These are phyloP conservation scores for Drosophila obscura DNA, from an alignment of 1,140 invertebrate genomes.

Conservation along the genomic window DNA sequence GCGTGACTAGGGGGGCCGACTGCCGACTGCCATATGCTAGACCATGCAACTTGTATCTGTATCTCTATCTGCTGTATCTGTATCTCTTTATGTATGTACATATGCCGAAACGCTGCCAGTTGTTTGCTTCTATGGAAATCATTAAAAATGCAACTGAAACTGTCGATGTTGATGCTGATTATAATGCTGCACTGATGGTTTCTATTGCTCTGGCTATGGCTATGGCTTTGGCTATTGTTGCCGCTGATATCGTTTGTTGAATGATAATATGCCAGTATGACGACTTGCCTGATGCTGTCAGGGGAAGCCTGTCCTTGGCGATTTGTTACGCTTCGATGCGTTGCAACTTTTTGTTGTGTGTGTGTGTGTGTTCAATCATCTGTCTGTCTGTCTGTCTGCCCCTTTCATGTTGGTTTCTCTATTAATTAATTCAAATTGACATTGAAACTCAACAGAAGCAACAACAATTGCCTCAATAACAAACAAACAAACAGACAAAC, in stretches of 20 bases:
- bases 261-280: conserved; percentile 60
- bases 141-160: conserved; percentile 68
- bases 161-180: conserved; percentile 38
- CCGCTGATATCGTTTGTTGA: conserved; percentile 63
- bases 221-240: conserved; percentile 22
- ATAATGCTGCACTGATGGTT: conserved; percentile 18
- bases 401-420: conserved; percentile 56
- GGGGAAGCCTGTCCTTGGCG: conserved; percentile 18
- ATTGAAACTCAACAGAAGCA: conserved; percentile 63
- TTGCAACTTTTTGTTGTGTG: conserved; percentile 13
- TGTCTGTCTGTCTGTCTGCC: conserved; percentile 10
- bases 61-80: conserved; percentile 3
- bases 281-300: conserved; percentile 7
- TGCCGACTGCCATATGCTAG: conserved; percentile 9
- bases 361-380: not conserved
- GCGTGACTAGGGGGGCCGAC: too few relatives aligned
- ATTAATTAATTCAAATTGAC: conserved; percentile 81
- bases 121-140: conserved; percentile 64
- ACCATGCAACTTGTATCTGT: conserved; percentile 11
- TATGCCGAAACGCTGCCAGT: conserved; percentile 27
- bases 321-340: conserved; percentile 69
- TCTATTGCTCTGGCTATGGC: conserved; percentile 29
- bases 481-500: conserved; percentile 6
- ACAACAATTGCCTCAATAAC: conserved; percentile 27
- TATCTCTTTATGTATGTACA: conserved; percentile 2